These are phyloP conservation scores for Pediacus dermestoides DNA, from an alignment of 2,888 invertebrate species.

Conservation along the genomic window DNA sequence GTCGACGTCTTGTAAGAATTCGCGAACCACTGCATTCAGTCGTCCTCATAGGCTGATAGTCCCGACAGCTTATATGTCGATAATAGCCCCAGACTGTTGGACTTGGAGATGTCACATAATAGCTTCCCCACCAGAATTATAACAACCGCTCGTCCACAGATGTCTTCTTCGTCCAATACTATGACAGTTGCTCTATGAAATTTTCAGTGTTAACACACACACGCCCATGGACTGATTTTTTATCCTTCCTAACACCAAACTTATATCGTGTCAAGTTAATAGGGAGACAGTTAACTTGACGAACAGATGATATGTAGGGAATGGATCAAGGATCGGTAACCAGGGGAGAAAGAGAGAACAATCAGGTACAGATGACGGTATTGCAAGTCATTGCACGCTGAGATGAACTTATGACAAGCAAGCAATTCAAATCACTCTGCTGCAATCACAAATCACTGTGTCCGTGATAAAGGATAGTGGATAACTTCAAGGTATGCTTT, in stretches of 20 bases:
- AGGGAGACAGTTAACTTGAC: no score
- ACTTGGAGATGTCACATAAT: constrained; percentile 2
- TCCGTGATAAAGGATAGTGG: constrained; percentile 17
- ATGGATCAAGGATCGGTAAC: no score
- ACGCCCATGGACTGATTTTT: no score
- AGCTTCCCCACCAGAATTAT: background rate
- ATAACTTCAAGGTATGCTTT: constrained; percentile 4
- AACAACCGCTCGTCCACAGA: no score
- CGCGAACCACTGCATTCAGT: constrained; percentile 45
- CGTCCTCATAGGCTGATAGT: constrained; percentile 20
- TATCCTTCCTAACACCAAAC: no score
- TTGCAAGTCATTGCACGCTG: constrained; percentile 28
- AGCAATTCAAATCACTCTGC: constrained; percentile 23
- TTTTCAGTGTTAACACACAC: no score
- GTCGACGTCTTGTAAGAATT: constrained; percentile 43
- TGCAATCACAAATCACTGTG: constrained; percentile 27
- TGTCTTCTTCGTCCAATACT: no score
- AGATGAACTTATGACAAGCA: constrained; percentile 27
- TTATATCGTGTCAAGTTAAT: no score
- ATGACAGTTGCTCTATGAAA: no score
- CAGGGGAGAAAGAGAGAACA: constrained; percentile 22
- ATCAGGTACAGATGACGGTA: constrained; percentile 26
- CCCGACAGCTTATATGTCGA: constrained; percentile 20
- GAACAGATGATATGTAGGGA: no score
- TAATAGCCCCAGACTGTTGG: constrained; percentile 25